Conservation (phyloP, 2,113 vertebrate species). For the Leucosticte australis region DNA sequence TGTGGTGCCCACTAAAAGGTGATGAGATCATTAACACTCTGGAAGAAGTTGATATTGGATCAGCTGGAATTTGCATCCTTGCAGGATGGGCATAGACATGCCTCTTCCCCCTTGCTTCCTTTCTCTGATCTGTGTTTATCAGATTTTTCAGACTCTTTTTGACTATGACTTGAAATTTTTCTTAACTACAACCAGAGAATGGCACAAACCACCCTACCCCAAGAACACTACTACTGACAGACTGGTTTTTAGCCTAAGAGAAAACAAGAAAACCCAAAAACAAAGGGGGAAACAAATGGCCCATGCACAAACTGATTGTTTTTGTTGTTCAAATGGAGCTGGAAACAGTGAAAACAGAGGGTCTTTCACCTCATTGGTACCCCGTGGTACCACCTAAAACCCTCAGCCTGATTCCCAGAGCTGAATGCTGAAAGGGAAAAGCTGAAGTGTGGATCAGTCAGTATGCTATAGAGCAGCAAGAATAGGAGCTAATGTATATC, state of each 20-base stretch:
- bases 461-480: not conserved
- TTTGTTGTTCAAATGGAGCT: not conserved
- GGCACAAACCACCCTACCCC: not conserved
- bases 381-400: rapidly evolving
- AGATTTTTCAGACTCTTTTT: not conserved
- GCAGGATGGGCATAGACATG: not conserved
- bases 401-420: not conserved
- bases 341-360: not conserved
- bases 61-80: not conserved
- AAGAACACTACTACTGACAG: not conserved
- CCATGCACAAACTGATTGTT: not conserved
- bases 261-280: not conserved
- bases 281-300: rapidly evolving
- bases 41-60: not conserved
- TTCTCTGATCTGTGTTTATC: not conserved
- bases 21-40: not conserved
- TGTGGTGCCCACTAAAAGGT: not conserved
- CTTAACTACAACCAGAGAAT: not conserved
- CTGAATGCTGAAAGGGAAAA: not conserved
- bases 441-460: not conserved
- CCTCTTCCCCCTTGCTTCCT: not conserved
- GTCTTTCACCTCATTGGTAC: not conserved
- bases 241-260: not conserved
- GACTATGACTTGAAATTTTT: not conserved
- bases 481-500: not conserved